A percentile compares a stretch with the other conserved stretches of the same genome.
These are phyloP conservation scores for Invenusta paracnida DNA, from an alignment of 2,888 invertebrate genomes.

Conservation along the genomic window DNA sequence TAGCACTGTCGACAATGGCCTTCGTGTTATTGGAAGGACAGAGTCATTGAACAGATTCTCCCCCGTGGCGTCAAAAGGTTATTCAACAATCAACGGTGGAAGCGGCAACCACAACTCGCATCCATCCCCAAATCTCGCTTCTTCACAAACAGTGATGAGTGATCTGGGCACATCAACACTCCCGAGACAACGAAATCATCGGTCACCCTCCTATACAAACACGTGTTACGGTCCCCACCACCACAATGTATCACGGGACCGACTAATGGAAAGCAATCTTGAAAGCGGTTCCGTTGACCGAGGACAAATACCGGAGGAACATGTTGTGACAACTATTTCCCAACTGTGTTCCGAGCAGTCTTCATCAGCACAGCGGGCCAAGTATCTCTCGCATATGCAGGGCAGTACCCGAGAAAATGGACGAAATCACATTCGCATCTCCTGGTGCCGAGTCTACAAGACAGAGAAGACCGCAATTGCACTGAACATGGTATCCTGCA, in stretches of 20 bases:
- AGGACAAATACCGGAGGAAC: background rate
- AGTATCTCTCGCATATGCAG: background rate
- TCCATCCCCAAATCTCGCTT: background rate
- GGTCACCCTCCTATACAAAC: background rate
- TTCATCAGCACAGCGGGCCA: background rate
- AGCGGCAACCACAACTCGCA: background rate
- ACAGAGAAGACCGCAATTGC: conserved; percentile 38
- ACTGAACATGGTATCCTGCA: conserved; percentile 37
- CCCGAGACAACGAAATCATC: background rate
- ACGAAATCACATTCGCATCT: background rate
- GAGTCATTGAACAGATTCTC: background rate
- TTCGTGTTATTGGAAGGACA: background rate
- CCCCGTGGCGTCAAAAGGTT: background rate
- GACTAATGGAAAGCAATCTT: background rate
- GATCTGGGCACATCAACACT: background rate
- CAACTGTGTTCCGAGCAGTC: background rate
- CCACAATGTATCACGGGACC: background rate
- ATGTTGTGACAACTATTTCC: background rate
- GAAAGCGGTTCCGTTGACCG: no score
- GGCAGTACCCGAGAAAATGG: background rate
- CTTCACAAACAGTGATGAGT: background rate
- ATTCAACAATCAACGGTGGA: background rate
- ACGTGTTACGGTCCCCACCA: background rate
- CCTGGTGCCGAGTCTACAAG: conserved; percentile 41
- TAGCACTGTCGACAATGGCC: background rate